Conservation (phyloP, 1,140 invertebrate genomes). For the Ditylenchus dipsaci region DNA sequence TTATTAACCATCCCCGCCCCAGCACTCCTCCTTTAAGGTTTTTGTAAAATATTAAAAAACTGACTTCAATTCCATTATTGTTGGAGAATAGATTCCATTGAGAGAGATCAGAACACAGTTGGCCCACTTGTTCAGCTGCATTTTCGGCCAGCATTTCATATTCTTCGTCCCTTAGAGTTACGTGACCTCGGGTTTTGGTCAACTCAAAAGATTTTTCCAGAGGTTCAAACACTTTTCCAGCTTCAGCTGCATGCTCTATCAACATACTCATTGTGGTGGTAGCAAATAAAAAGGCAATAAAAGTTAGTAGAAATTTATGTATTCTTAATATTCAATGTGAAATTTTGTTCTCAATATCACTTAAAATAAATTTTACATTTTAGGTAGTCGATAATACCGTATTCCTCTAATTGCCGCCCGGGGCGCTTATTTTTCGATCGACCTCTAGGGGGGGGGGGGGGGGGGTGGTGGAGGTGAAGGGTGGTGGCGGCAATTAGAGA, state of each 20-base stretch:
- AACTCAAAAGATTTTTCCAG: neutral
- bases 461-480: too few relatives aligned
- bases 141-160: neutral
- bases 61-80: slow-evolving; percentile 8
- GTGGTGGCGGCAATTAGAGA: too few relatives aligned
- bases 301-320: too few relatives aligned
- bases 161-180: slow-evolving; percentile 1
- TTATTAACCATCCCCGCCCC: too few relatives aligned
- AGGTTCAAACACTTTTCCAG: neutral
- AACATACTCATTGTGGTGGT: neutral
- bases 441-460: too few relatives aligned
- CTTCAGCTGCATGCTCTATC: neutral
- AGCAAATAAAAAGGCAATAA: too few relatives aligned
- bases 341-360: too few relatives aligned
- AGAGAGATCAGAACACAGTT: neutral
- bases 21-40: neutral
- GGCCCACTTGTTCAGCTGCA: neutral
- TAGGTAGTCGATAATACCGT: too few relatives aligned
- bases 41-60: neutral
- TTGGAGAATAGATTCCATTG: neutral
- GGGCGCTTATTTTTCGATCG: too few relatives aligned
- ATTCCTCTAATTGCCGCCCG: too few relatives aligned
- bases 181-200: neutral
- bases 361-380: too few relatives aligned
- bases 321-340: too few relatives aligned